phyloP scores from a whole-genome alignment of 2,888 invertebrate species.

The Rotaria socialis region DNA sequence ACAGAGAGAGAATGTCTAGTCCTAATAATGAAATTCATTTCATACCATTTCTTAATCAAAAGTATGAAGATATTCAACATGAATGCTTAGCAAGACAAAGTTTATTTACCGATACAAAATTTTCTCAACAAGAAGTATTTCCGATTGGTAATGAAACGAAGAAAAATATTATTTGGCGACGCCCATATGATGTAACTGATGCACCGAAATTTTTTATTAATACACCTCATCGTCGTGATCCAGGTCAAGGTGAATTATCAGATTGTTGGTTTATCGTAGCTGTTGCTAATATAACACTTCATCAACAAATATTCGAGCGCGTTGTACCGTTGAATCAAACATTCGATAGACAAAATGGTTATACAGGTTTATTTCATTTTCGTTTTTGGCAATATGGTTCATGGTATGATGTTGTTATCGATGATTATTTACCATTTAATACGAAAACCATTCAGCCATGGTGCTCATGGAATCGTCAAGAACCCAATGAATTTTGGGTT shows the following conservation, averaged over 20 bases:
- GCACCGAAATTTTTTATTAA: conserved; percentile 62
- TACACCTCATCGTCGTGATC: conserved; percentile 88
- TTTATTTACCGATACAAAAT: neutral
- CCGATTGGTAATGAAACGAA: neutral
- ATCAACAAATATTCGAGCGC: conserved; percentile 80
- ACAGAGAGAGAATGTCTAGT: neutral
- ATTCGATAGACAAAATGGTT: conserved; percentile 69
- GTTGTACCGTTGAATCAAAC: conserved; percentile 91
- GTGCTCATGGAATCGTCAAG: conserved; percentile 64
- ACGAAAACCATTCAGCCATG: neutral
- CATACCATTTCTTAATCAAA: conserved; percentile 3
- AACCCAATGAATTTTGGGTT: conserved; percentile 69
- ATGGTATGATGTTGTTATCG: conserved; percentile 72
- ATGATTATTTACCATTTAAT: conserved; percentile 70
- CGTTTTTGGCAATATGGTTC: conserved; percentile 77
- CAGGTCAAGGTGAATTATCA: conserved; percentile 86
- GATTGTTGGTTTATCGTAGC: conserved; percentile 91
- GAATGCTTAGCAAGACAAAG: neutral
- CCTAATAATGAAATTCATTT: neutral
- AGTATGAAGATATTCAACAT: neutral
- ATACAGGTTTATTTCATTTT: conserved; percentile 77
- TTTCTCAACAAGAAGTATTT: neutral
- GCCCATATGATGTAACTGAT: neutral
- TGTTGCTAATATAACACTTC: conserved; percentile 79
- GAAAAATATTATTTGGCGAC: neutral